Percentiles rank a stretch among this genome's conserved stretches.
phyloP scores from a whole-genome alignment of 2,113 vertebrate genomes.

The Chionomys nivalis region DNA sequence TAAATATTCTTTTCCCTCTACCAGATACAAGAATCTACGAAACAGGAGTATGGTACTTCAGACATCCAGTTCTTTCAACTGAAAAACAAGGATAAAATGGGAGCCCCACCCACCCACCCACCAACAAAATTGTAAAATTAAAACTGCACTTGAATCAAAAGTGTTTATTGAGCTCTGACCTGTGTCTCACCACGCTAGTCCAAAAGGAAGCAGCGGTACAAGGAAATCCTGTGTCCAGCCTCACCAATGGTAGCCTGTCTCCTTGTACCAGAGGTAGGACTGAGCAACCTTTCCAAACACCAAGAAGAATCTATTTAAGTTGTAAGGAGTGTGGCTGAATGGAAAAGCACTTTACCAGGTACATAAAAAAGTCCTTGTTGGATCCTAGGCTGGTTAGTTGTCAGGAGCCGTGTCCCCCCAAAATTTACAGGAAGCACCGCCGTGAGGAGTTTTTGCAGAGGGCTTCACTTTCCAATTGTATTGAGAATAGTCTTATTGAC shows the following conservation, averaged over 20 bases:
- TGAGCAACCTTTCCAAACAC: not conserved
- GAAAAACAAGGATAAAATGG: constrained; percentile 1
- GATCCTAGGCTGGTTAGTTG: not conserved
- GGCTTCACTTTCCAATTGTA: no score
- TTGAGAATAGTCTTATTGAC: no score
- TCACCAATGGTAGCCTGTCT: not conserved
- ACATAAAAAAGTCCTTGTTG: not conserved
- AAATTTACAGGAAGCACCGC: no score
- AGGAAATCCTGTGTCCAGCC: not conserved
- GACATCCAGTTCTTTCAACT: not conserved
- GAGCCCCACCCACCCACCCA: not conserved
- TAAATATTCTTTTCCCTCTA: not conserved
- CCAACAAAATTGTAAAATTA: not conserved
- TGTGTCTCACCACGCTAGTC: not conserved
- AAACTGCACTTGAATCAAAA: not conserved
- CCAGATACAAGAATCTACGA: not conserved
- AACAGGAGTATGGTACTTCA: not conserved
- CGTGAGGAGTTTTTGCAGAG: no score
- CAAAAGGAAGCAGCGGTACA: not conserved
- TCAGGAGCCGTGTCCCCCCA: no score
- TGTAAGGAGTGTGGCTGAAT: not conserved
- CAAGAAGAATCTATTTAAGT: not conserved
- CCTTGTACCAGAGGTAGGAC: not conserved
- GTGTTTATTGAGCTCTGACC: not conserved
- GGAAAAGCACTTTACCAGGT: not conserved